phyloP scores from a whole-genome alignment of 2,113 vertebrate species.

The Turdus rufiventris region DNA sequence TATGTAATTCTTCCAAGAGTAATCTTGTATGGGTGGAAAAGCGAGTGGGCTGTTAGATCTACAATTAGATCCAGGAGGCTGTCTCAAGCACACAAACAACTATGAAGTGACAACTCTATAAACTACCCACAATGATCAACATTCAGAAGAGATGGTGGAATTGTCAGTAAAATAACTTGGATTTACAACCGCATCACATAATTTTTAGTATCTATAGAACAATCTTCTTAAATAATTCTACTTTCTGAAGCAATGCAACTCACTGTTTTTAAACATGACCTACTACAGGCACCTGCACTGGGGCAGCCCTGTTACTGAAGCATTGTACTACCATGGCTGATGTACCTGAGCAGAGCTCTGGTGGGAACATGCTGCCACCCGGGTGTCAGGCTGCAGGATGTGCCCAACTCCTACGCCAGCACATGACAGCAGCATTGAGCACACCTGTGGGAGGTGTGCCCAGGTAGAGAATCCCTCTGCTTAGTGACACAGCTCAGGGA shows the following conservation, averaged over 20 bases:
- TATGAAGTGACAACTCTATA: not conserved
- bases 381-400: not conserved
- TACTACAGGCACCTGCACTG: not conserved
- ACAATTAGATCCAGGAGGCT: not conserved
- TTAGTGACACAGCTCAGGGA: not conserved
- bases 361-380: not conserved
- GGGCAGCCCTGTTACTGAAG: not conserved
- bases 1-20: not conserved
- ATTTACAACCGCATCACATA: not conserved
- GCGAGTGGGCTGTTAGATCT: not conserved
- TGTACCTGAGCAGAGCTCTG: not conserved
- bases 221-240: not conserved
- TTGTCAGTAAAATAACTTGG: not conserved
- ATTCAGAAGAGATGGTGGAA: not conserved
- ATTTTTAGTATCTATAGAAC: not conserved
- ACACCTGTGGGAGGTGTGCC: not conserved
- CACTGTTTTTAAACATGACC: not conserved
- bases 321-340: not conserved
- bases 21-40: not conserved
- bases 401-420: rapidly evolving
- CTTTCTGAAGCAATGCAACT: not conserved
- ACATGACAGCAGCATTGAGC: not conserved
- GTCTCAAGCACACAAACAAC: not conserved
- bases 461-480: not conserved
- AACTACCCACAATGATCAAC: not conserved